Base-by-base conservation (phyloP, 2,113 vertebrate genomes). In the Polyodon spathula region DNA sequence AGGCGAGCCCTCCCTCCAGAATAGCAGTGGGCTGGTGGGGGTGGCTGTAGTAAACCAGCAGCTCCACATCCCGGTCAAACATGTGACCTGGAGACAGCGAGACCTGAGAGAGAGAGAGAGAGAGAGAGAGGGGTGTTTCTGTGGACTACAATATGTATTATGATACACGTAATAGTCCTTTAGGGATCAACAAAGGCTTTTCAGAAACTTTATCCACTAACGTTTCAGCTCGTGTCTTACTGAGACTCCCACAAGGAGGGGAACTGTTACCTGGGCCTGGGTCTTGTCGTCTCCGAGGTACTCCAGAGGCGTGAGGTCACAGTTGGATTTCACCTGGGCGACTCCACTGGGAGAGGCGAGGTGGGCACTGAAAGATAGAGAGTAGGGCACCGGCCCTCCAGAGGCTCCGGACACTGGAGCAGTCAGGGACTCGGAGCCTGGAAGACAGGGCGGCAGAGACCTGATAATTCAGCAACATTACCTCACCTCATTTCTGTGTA, bases 61-160 rank as follows among this genome's bases (percentile, higher is more conserved):
- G 66, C 41, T 90, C 81, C 51, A 94, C 73, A 15, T 91, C 82
- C 38, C 76, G 66, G 56, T 90, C 86, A 78, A 89, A 91, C 61
- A 79, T 85, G 72, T 89, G 82, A 48, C 82, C 89, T 63, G 81
- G 70, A 44, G 81, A 73, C 80, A 93, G 68, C 40, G 83, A 84
- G 7, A 90, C 71, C 89, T 92, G 61, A 40, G 67, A 58, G 37
- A 3, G 63, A 51, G 37, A 1, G 42, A 41, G 40, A 42, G 6
- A 6, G 14, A n/a, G 37, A 44, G 15, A 51, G 37, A 12, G 39
- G 38, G 6, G 40, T 11, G 11, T 0, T 37, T n/a, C 37, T 38
- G 14, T 52, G n/a, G 40, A 39, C 50, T n/a, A n/a, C n/a, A n/a
- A n/a, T n/a, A n/a, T n/a, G n/a, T n/a, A n/a, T n/a, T n/a, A n/a